Base-by-base conservation (phyloP, 53 echinoderm and acorn worm genomes). In the Antedon mediterranea region DNA sequence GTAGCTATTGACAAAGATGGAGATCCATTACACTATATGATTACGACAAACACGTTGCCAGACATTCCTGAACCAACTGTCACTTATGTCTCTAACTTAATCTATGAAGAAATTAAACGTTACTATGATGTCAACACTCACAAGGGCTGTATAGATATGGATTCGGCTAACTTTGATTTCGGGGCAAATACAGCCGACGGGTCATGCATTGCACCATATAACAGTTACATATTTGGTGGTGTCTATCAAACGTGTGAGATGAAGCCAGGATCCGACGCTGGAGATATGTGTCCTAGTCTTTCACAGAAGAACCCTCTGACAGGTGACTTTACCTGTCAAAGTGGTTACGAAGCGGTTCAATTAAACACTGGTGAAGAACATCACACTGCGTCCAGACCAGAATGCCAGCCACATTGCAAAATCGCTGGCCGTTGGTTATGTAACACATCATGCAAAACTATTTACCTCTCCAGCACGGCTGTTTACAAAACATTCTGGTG, bases 121-220 rank as follows among this genome's bases (percentile, higher is more conserved):
- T 85, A 85, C 57, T 85, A 85, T 42, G 43, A 76, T n/a, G 76
- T 77, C 80, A 85, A 85, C 32, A 76, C 74, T 31, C 77, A 85
- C 76, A 29, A 37, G 28, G 85, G 85, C 2, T 85, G 85, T 71
- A 85, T 77, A 26, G 29, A 75, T 7, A 32, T 78, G 30, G 80
- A 80, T n/a, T 73, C 79, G 29, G 77, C 85, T 28, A 85, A 85
- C 76, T 85, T 85, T 34, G 75, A 76, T 72, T 85, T 75, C 76
- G 75, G 37, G 27, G 80, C 85, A 0, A 85, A 85, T 14, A n/a
- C 80, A 32, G 80, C 85, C 28, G 80, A 85, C 42, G 80, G 33
- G 29, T 75, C 80, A 0, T 85, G 85, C 42, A 34, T 75, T 72
- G 72, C 71, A 32, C 41, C 43, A 28, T 34, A 43, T 71, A 79